phyloP scores from a whole-genome alignment of 2,888 invertebrate genomes.

The Microchrysa polita region DNA sequence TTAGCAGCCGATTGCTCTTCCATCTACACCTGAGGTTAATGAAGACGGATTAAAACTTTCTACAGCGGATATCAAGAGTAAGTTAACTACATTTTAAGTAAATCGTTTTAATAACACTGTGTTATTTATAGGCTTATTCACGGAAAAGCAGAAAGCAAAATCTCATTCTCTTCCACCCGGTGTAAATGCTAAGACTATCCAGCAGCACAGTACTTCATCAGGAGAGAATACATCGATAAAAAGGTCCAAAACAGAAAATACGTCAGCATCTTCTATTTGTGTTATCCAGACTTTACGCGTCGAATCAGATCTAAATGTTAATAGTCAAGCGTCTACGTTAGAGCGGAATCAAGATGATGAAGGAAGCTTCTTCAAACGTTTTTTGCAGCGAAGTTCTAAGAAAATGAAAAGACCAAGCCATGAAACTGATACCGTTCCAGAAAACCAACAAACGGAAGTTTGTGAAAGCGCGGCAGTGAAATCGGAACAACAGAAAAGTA shows the following conservation, averaged over 20 bases:
- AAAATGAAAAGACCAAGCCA: constrained; percentile 70
- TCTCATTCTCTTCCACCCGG: constrained; percentile 62
- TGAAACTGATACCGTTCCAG: constrained; percentile 57
- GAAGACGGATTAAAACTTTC: constrained; percentile 75
- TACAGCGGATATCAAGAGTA: constrained; percentile 68
- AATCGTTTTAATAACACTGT: neutral
- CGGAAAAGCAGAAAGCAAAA: constrained; percentile 55
- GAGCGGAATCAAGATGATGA: constrained; percentile 61
- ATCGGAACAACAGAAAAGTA: neutral
- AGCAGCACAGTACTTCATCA: constrained; percentile 53
- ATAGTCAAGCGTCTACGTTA: constrained; percentile 39
- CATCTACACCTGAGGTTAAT: constrained; percentile 80
- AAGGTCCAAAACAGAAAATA: constrained; percentile 52
- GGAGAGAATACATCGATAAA: constrained; percentile 39
- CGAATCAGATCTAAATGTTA: constrained; percentile 31
- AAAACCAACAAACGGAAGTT: constrained; percentile 48
- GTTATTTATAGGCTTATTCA: constrained; percentile 3
- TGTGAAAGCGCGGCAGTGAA: constrained; percentile 54
- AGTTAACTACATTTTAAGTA: constrained; percentile 8
- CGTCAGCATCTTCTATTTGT: constrained; percentile 36
- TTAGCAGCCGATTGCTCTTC: constrained; percentile 67
- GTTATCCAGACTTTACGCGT: constrained; percentile 39
- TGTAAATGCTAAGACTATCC: constrained; percentile 57
- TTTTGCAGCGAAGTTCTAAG: constrained; percentile 76
- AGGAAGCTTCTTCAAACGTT: constrained; percentile 72